Base-by-base conservation (phyloP, 1,140 invertebrate genomes). In the Atopsyche davidsoni region DNA sequence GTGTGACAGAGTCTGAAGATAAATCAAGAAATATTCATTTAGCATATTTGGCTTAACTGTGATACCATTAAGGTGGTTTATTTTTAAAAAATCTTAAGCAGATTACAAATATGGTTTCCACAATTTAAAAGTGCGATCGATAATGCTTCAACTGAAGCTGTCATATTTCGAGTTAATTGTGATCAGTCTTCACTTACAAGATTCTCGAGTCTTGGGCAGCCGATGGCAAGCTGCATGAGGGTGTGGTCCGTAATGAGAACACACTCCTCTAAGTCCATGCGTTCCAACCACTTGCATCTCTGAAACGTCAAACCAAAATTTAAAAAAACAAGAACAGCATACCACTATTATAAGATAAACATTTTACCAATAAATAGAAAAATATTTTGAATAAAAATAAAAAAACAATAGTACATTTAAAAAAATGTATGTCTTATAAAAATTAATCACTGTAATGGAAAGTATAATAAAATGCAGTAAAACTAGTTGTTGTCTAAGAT, bases 221-320 rank as follows among this genome's bases (percentile, higher is more conserved):
- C 91, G 73, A 86, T 88, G 21, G 93, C 89, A 51, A 99, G 76
- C 67, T 96, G 87, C 55, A 87, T 88, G 44, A 99, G 75, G 3
- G 95, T 96, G 14, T 83, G 76, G 72, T 98, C 96, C 1, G 96
- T 98, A 59, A 99, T 98, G 52, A 94, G 79, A 59, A 91, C 83
- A 74, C 96, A 99, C 74, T 99, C 96, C 74, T 99, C 96, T 55
- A 99, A 74, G 72, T 99, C 96, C 89, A 99, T 95, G 64, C 94
- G 88, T 66, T 98, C 93, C 59, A 99, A 73, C 63, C 89, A 79
- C 64, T 90, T 85, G 75, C 96, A 98, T 70, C 86, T 95, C 89
- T 96, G 61, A 18, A 73, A 72, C 4, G 36, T 6, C 4, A 23
- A 41, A 47, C 2, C 17, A 45, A 28, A 22, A 23, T 9, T 23